Conservation (phyloP, 2,113 vertebrate species). For the Corydoras maculifer region DNA sequence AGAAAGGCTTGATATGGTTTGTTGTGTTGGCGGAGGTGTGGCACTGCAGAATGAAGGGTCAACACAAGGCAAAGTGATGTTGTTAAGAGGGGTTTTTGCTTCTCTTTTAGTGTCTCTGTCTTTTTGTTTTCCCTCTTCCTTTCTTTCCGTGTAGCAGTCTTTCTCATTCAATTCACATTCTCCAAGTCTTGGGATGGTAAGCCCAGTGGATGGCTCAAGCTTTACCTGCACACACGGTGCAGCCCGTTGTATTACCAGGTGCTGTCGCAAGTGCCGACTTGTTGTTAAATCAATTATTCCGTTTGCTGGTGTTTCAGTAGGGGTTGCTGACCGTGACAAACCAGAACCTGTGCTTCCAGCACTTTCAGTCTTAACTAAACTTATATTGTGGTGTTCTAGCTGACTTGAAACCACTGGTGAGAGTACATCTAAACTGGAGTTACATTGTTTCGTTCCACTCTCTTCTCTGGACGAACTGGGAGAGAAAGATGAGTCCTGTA, state of each 20-base stretch:
- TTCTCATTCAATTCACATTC: conserved; percentile 54
- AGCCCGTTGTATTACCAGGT: conserved; percentile 88
- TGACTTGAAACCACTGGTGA: conserved; percentile 75
- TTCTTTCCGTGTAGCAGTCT: conserved; percentile 45
- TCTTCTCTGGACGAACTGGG: conserved; percentile 57
- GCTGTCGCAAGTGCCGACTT: conserved; percentile 80
- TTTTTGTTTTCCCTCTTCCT: conserved; percentile 50
- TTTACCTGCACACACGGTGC: conserved; percentile 77
- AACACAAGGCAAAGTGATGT: conserved; percentile 65
- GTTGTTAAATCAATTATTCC: conserved; percentile 95
- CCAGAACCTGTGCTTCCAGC: conserved; percentile 58
- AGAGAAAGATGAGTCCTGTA: conserved; percentile 71
- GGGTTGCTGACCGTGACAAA: conserved; percentile 62
- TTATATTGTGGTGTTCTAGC: conserved; percentile 71
- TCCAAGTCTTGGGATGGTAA: conserved; percentile 18
- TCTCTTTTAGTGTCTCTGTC: conserved; percentile 65
- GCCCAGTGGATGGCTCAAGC: conserved; percentile 65
- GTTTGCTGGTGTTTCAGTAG: conserved; percentile 72
- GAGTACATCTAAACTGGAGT: conserved; percentile 68
- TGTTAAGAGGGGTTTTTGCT: conserved; percentile 68
- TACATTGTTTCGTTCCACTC: conserved; percentile 72
- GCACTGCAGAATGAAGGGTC: conserved; percentile 61
- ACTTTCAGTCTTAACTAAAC: conserved; percentile 77
- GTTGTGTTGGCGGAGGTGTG: conserved; percentile 43
- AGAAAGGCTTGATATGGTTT: conserved; percentile 43